A percentile compares a stretch with the other conserved stretches of the same genome.
Conservation (phyloP, 2,797 vertebrate genomes). For the Mus spretus region DNA sequence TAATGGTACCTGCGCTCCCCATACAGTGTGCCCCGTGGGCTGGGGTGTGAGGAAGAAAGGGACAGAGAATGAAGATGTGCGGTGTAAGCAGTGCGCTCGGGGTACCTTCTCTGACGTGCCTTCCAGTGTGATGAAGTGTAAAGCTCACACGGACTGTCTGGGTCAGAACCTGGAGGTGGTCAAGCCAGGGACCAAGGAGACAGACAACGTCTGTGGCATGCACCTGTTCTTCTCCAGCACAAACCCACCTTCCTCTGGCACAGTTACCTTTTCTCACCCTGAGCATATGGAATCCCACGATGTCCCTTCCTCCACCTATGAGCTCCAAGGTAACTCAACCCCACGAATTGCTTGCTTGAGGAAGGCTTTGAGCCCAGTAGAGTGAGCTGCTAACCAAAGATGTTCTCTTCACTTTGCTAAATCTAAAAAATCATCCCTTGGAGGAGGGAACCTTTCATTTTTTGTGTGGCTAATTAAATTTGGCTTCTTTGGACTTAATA, state of each 20-base stretch:
- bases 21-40: slow-evolving; percentile 93
- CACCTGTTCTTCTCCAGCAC: slow-evolving; percentile 79
- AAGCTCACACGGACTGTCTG: slow-evolving; percentile 93
- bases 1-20: slow-evolving; percentile 90
- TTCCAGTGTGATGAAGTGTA: slow-evolving; percentile 93
- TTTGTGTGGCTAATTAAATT: slow-evolving; percentile 64
- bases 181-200: slow-evolving; percentile 91
- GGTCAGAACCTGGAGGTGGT: slow-evolving; percentile 91
- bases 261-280: slow-evolving; percentile 72
- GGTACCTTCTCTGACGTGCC: slow-evolving; percentile 95
- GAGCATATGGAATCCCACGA: slow-evolving; percentile 78
- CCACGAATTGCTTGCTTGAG: slow-evolving; percentile 9
- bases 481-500: slow-evolving; percentile 52
- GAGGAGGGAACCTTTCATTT: slow-evolving; percentile 31
- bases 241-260: slow-evolving; percentile 78
- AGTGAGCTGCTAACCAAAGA: background rate
- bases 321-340: slow-evolving; percentile 88
- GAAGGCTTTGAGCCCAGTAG: slow-evolving; percentile 8
- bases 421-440: slow-evolving; percentile 43
- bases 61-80: slow-evolving; percentile 92
- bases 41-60: slow-evolving; percentile 94
- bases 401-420: slow-evolving; percentile 2
- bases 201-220: slow-evolving; percentile 93
- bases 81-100: slow-evolving; percentile 93
- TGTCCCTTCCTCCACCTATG: slow-evolving; percentile 83